Evolutionary conservation across 2,888 invertebrate genomes (phyloP).

Genomic region (Sinotaia quadrata): DNA sequence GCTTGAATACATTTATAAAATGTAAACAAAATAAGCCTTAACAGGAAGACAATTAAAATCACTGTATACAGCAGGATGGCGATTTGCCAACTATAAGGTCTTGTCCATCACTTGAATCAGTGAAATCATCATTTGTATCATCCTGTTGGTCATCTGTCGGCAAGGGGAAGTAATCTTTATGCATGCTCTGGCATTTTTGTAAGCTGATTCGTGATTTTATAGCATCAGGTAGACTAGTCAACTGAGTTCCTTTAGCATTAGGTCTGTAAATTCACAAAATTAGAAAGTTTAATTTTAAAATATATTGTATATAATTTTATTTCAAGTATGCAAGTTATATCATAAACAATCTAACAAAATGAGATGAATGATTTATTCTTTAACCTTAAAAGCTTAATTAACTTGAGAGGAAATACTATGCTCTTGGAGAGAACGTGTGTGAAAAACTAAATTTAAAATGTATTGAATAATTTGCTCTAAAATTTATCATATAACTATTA

Average conservation of each 20-base stretch:
- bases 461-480: too few relatives aligned
- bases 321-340: too few relatives aligned
- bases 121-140: conserved; percentile 38
- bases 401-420: too few relatives aligned
- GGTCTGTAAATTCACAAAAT: conserved; percentile 12
- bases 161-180: conserved; percentile 39
- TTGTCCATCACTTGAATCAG: conserved; percentile 35
- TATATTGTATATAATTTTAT: neutral
- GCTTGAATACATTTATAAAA: too few relatives aligned
- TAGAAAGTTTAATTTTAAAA: neutral
- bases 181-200: conserved; percentile 30
- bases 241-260: conserved; percentile 34
- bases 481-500: too few relatives aligned
- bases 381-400: too few relatives aligned
- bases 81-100: conserved; percentile 43
- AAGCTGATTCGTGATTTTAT: conserved; percentile 37
- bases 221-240: conserved; percentile 39
- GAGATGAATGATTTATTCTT: too few relatives aligned
- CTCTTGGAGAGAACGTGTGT: too few relatives aligned
- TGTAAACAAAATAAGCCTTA: too few relatives aligned
- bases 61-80: conserved; percentile 40
- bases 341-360: too few relatives aligned
- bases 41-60: too few relatives aligned
- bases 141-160: conserved; percentile 39
- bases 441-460: too few relatives aligned